These are phyloP conservation scores for Bombus sylvicola DNA, from an alignment of 1,140 invertebrate species.

Conservation along the genomic window DNA sequence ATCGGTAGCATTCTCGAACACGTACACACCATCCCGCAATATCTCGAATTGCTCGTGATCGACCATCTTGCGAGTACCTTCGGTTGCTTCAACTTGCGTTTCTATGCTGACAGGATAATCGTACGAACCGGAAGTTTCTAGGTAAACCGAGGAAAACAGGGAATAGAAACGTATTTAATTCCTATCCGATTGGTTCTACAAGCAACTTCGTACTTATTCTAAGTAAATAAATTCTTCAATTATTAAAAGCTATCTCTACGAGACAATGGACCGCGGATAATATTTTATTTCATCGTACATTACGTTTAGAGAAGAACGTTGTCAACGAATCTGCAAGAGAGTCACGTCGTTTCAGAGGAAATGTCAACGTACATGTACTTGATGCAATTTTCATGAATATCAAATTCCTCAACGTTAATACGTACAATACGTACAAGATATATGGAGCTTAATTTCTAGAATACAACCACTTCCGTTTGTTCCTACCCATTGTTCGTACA, in stretches of 20 bases:
- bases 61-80: constrained; percentile 4
- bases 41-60: constrained; percentile 55
- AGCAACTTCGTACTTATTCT: background rate
- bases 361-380: background rate
- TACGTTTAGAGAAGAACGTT: background rate
- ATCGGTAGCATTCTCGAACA: background rate
- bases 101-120: background rate
- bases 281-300: background rate
- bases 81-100: background rate
- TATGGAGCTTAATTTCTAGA: background rate
- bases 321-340: background rate
- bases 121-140: background rate
- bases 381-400: background rate
- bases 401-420: background rate
- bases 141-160: background rate
- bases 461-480: background rate
- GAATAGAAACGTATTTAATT: background rate
- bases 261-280: background rate
- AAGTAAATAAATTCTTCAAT: background rate
- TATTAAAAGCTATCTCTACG: background rate
- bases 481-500: background rate
- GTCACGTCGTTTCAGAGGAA: too few species aligned
- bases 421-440: too few species aligned
- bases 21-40: constrained; percentile 23
- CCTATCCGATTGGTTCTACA: background rate